phyloP scores from a whole-genome alignment of 1,140 invertebrate genomes.

The Drosophila trapezifrons region DNA sequence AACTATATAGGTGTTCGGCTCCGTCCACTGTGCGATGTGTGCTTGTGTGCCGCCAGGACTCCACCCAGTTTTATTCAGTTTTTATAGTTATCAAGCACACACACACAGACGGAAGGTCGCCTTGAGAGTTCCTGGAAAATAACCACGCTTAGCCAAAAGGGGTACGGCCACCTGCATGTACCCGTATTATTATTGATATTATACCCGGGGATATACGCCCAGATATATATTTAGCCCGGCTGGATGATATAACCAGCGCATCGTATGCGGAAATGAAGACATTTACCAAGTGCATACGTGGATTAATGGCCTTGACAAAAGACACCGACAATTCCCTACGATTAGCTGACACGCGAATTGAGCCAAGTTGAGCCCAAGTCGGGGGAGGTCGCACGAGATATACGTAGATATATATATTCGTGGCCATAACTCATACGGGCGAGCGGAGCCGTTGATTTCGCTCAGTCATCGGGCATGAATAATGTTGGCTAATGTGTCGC shows the following conservation, averaged over 20 bases:
- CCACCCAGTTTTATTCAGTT: constrained; percentile 54
- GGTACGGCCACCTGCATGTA: constrained; percentile 29
- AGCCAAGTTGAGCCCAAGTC: neutral
- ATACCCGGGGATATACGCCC: constrained; percentile 5
- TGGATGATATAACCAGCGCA: constrained; percentile 38
- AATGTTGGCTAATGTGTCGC: constrained; percentile 47
- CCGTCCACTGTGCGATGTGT: neutral
- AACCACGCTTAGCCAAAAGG: constrained; percentile 12
- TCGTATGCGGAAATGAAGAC: constrained; percentile 39
- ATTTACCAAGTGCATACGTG: constrained; percentile 19
- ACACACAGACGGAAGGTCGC: constrained; percentile 20
- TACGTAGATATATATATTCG: constrained; percentile 20
- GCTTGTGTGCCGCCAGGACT: constrained; percentile 30
- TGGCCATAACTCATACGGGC: constrained; percentile 31
- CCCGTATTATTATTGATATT: constrained; percentile 44
- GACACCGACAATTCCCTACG: constrained; percentile 23
- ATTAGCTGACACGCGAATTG: constrained; percentile 31
- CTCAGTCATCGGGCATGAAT: constrained; percentile 41
- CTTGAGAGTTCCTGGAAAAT: constrained; percentile 25
- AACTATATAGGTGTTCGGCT: neutral
- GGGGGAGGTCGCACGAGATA: constrained; percentile 23
- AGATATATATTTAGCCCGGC: constrained; percentile 24
- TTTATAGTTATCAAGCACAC: constrained; percentile 53
- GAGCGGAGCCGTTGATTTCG: constrained; percentile 30
- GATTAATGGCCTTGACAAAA: constrained; percentile 11